These are phyloP conservation scores for Sebastes elongatus DNA, from an alignment of 2,797 vertebrate genomes.

Conservation along the genomic window DNA sequence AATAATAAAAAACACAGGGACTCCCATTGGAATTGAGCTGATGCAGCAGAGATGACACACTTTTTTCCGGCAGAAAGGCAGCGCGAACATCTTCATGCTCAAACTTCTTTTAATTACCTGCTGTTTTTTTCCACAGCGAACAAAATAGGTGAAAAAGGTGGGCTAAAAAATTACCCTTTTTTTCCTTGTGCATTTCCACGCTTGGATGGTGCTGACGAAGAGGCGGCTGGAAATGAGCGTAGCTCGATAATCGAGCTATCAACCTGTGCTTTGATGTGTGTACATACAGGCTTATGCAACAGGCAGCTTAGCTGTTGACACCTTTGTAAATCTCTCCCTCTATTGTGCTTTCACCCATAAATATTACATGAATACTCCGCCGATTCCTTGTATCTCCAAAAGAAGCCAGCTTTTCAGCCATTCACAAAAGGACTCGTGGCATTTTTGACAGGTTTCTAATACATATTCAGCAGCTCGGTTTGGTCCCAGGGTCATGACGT, in stretches of 20 bases:
- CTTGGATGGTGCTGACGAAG: not conserved
- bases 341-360: constrained; percentile 29
- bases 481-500: constrained; percentile 30
- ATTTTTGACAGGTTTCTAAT: constrained; percentile 31
- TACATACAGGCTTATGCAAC: constrained; percentile 46
- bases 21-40: constrained; percentile 23
- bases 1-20: not conserved
- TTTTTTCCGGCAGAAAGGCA: constrained; percentile 17
- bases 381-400: not conserved
- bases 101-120: constrained; percentile 44
- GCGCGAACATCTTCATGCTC: constrained; percentile 9
- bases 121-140: not conserved
- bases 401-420: constrained; percentile 1
- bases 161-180: not conserved
- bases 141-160: not conserved
- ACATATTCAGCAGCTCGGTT: constrained; percentile 36
- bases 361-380: constrained; percentile 17
- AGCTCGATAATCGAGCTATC: constrained; percentile 57
- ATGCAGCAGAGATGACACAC: constrained; percentile 50
- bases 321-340: constrained; percentile 27
- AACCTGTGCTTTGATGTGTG: constrained; percentile 44
- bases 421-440: not conserved
- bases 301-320: constrained; percentile 49
- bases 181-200: not conserved
- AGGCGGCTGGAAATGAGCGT: not conserved